Evolutionary conservation across 2,888 invertebrate genomes (phyloP), one percentile per base, ranked within the genome.

Genomic region (Latheticus oryzae): DNA sequence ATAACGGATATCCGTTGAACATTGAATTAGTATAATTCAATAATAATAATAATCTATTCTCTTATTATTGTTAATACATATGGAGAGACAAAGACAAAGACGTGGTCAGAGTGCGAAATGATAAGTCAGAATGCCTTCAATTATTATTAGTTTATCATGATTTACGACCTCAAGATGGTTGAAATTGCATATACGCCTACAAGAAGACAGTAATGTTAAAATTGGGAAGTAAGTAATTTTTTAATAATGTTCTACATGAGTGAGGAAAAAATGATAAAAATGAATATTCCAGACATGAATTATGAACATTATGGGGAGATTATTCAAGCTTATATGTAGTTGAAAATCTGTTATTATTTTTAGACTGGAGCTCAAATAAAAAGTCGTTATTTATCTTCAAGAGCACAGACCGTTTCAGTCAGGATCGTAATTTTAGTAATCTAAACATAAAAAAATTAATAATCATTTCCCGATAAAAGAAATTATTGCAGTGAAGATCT

Each of bases 1-100:
- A 40, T 40, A 38, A 37, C 51, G 51, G 51, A 51, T 28, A 30
- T 51, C 51, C 51, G 51, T 8, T 12, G 5, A 12, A 35, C 5
- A 13, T 7, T 13, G 23, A 5, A 38, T 9, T 11, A 9, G 12
- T 8, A 38, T 51, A 51, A 51, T 38, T 38, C 30, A 51, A 37
- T 38, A 51, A 24, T 19, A 30, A n/a, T n/a, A n/a, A n/a, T n/a
- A n/a, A n/a, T n/a, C n/a, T n/a, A n/a, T n/a, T n/a, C n/a, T 45
- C 45, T 5, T 43, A 28, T 43, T 16, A 17, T 43, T 26, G 16
- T 2, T 35, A 13, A 8, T 19, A 47, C 12, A 45, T 21, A 11
- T 11, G 11, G n/a, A n/a, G n/a, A n/a, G 7, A 11, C 21, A 5
- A 21, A 21, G n/a, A n/a, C 9, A 8, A 32, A 45, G 30, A 30